Conservation (phyloP, 2,113 vertebrate species). For the Megaceryle maxima region DNA sequence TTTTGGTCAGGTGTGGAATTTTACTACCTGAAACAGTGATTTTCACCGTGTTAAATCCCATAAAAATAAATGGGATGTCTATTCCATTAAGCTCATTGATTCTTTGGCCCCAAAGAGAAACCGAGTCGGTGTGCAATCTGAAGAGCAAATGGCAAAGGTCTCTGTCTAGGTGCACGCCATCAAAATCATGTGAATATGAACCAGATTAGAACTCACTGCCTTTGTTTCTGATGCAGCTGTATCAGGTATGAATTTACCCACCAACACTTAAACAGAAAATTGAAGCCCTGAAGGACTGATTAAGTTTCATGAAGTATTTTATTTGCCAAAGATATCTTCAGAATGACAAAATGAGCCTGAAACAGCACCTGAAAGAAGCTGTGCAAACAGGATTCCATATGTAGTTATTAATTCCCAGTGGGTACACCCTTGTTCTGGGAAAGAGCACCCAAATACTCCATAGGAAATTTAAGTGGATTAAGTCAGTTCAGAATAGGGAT, state of each 20-base stretch:
- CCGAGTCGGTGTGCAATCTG: neutral
- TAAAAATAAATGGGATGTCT: conserved; percentile 30
- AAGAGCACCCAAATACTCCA: neutral
- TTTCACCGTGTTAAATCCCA: neutral
- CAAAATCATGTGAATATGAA: neutral
- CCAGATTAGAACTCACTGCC: neutral
- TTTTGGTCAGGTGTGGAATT: neutral
- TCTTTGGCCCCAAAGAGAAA: neutral
- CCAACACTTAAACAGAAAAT: neutral
- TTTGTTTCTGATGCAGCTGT: neutral
- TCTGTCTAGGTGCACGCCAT: neutral
- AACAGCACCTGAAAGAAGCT: neutral
- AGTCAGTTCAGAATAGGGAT: neutral
- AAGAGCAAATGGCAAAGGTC: neutral
- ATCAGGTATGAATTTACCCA: neutral
- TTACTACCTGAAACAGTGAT: neutral
- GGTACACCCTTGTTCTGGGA: neutral
- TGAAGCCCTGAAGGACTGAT: neutral
- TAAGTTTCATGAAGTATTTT: neutral
- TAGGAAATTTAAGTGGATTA: neutral
- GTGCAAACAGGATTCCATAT: neutral
- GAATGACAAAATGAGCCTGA: neutral
- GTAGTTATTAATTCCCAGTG: neutral
- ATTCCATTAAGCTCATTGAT: neutral
- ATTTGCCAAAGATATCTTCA: neutral